phyloP scores from a whole-genome alignment of 1,140 invertebrate genomes.

The Drosophila pruinosa region DNA sequence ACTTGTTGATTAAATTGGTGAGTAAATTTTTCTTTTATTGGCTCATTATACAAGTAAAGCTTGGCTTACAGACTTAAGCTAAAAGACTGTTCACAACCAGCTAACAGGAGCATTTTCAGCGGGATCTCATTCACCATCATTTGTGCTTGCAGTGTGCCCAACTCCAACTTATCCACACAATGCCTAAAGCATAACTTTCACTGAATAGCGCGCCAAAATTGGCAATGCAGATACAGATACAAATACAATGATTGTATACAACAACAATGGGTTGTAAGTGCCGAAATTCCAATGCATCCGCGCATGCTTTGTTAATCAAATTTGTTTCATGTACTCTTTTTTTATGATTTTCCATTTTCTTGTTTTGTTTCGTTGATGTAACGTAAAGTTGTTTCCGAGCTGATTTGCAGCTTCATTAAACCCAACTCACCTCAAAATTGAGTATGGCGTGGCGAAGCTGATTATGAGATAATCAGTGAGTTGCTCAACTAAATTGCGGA shows the following conservation, averaged over 20 bases:
- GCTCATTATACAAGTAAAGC: not conserved
- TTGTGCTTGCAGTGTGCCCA: constrained; percentile 33
- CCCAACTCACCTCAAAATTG: constrained; percentile 48
- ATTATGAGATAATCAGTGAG: constrained; percentile 75
- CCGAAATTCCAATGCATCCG: constrained; percentile 58
- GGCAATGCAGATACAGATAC: constrained; percentile 22
- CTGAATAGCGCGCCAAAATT: constrained; percentile 64
- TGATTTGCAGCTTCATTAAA: constrained; percentile 65
- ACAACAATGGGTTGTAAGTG: constrained; percentile 54
- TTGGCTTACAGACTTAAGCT: not conserved
- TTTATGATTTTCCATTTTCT: constrained; percentile 20
- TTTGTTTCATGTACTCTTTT: constrained; percentile 43
- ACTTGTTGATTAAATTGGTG: constrained; percentile 35
- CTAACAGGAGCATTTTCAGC: not conserved
- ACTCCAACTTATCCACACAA: not conserved
- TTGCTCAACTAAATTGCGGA: constrained; percentile 59
- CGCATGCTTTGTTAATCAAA: constrained; percentile 54
- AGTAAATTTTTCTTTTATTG: constrained; percentile 24
- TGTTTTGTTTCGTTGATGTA: constrained; percentile 53
- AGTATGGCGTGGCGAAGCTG: constrained; percentile 45
- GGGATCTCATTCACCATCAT: constrained; percentile 55
- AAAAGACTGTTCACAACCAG: not conserved
- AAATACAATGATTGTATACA: not conserved
- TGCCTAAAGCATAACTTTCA: constrained; percentile 57
- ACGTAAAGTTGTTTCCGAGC: constrained; percentile 62